Conservation (phyloP, 2,888 invertebrate species). For the Omphaloscelis lunosa region DNA sequence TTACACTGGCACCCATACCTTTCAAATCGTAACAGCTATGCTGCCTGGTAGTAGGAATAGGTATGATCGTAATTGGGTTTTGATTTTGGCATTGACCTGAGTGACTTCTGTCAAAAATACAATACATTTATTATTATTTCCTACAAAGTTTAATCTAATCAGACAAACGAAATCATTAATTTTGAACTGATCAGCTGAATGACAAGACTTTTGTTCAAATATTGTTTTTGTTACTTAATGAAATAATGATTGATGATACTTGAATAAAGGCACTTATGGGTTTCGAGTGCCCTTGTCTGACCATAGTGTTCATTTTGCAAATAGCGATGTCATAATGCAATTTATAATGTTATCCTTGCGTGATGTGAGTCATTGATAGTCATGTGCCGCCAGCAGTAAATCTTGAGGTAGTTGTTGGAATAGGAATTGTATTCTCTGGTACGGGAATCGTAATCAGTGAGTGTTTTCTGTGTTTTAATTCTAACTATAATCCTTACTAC, state of each 20-base stretch:
- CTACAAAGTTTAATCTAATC: constrained; percentile 36
- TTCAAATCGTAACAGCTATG: neutral
- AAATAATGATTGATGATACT: constrained; percentile 60
- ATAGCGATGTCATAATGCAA: constrained; percentile 43
- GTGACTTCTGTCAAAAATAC: constrained; percentile 33
- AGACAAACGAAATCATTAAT: constrained; percentile 35
- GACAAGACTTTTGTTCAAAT: constrained; percentile 43
- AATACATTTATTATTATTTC: constrained; percentile 29
- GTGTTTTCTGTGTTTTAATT: too few relatives aligned
- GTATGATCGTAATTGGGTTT: neutral
- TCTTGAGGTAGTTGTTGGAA: neutral
- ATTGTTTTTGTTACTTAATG: constrained; percentile 45
- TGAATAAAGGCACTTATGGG: constrained; percentile 42
- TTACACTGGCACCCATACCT: too few relatives aligned
- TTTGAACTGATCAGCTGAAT: constrained; percentile 34
- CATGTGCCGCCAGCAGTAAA: neutral
- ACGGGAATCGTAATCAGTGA: neutral
- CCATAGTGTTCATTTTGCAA: constrained; percentile 28
- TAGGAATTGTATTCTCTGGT: neutral
- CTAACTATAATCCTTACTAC: too few relatives aligned
- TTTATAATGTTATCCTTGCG: constrained; percentile 35
- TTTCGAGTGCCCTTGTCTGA: constrained; percentile 34
- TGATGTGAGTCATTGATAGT: constrained; percentile 21
- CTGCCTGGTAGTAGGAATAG: neutral
- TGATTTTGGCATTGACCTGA: constrained; percentile 32